A percentile compares a stretch with the other conserved stretches of the same genome.
phyloP scores from a whole-genome alignment of 2,888 invertebrate species.

The Dasysyrphus tricinctus region DNA sequence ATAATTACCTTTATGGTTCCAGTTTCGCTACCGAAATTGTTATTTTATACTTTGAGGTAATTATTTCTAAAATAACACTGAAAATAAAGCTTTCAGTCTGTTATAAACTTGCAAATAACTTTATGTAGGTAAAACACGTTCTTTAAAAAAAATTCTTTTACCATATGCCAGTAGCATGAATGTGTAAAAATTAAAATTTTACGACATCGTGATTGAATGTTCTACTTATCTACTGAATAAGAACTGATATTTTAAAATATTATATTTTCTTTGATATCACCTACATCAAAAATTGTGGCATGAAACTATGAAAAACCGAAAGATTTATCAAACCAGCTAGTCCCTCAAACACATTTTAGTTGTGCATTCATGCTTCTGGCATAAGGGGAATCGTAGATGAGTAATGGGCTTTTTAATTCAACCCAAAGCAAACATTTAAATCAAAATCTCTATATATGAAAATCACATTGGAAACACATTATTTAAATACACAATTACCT shows the following conservation, averaged over 20 bases:
- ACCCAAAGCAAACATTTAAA: neutral
- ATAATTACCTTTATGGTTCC: neutral
- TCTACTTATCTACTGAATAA: no score
- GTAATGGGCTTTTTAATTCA: neutral
- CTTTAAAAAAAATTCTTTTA: neutral
- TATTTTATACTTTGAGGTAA: neutral
- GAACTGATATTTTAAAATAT: no score
- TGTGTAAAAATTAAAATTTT: neutral
- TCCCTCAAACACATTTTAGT: no score
- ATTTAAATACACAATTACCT: neutral
- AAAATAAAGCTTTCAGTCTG: neutral
- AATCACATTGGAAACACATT: neutral
- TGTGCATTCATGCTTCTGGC: neutral
- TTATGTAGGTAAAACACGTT: neutral
- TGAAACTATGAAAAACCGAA: no score
- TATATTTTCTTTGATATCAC: no score
- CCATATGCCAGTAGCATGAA: neutral
- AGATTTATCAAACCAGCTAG: no score
- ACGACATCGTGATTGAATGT: no score
- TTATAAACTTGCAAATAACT: constrained; percentile 12
- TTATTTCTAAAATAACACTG: neutral
- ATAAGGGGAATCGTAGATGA: neutral
- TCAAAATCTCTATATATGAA: neutral
- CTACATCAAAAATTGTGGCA: no score
- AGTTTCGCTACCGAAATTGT: neutral